phyloP scores from a whole-genome alignment of 2,113 vertebrate species.

The Odocoileus virginianus region DNA sequence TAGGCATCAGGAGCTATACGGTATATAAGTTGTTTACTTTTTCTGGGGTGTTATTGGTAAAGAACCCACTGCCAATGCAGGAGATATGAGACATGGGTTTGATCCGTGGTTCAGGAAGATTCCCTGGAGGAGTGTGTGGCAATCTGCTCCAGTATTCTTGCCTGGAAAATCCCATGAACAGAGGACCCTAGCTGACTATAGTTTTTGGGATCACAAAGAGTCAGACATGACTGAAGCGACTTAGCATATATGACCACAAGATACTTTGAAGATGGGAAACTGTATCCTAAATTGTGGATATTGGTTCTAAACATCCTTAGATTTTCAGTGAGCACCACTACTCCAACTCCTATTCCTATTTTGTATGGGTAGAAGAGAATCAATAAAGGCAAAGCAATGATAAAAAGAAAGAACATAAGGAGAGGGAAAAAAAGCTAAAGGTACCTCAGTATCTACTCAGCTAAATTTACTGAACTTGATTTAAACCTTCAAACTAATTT shows the following conservation, averaged over 20 bases:
- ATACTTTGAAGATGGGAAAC: background rate
- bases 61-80: too few species aligned
- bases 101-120: too few species aligned
- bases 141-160: too few species aligned
- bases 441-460: background rate
- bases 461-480: background rate
- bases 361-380: background rate
- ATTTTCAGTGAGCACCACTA: background rate
- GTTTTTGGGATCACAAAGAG: too few species aligned
- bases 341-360: background rate
- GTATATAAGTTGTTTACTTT: background rate
- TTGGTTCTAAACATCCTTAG: background rate
- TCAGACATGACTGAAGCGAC: too few species aligned
- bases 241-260: background rate
- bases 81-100: too few species aligned
- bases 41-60: background rate
- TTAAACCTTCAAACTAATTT: constrained; percentile 26
- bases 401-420: background rate
- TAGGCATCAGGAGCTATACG: background rate
- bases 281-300: background rate
- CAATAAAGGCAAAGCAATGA: background rate
- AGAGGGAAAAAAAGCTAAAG: background rate
- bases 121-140: too few species aligned
- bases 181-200: too few species aligned
- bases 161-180: too few species aligned